A percentile compares a stretch with the other conserved stretches of the same genome.
These are phyloP conservation scores for Mya arenaria DNA, from an alignment of 1,140 invertebrate genomes.

Conservation along the genomic window DNA sequence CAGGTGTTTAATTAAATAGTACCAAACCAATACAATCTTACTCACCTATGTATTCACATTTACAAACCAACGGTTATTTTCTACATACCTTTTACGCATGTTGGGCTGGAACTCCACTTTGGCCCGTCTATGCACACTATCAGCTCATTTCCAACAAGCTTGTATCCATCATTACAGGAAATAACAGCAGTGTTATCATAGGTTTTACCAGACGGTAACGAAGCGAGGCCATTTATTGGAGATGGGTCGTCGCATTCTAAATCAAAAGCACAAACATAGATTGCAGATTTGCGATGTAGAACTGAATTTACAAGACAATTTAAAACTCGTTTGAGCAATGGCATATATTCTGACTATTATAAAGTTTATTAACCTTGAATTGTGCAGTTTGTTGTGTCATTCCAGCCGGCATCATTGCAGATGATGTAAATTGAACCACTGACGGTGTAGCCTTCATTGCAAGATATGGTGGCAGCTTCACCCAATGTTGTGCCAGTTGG, in stretches of 20 bases:
- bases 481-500: not conserved
- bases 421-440: not conserved
- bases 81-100: slow-evolving; percentile 2
- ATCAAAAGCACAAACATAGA: too few relatives aligned
- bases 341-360: not conserved
- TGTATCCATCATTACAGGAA: slow-evolving; percentile 3
- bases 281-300: too few relatives aligned
- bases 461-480: not conserved
- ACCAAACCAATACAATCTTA: too few relatives aligned
- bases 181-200: slow-evolving; percentile 3
- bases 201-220: not conserved
- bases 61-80: too few relatives aligned
- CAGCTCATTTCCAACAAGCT: not conserved
- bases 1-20: too few relatives aligned
- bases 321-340: too few relatives aligned
- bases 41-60: too few relatives aligned
- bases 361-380: not conserved
- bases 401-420: not conserved
- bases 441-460: not conserved
- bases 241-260: slow-evolving; percentile 15
- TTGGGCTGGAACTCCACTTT: not conserved
- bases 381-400: not conserved
- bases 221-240: not conserved
- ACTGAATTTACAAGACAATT: too few relatives aligned
- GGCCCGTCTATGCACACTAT: not conserved